Percentiles rank a stretch among this genome's conserved stretches.
phyloP scores from a whole-genome alignment of 2,797 vertebrate genomes.

The Anabacerthia variegaticeps region DNA sequence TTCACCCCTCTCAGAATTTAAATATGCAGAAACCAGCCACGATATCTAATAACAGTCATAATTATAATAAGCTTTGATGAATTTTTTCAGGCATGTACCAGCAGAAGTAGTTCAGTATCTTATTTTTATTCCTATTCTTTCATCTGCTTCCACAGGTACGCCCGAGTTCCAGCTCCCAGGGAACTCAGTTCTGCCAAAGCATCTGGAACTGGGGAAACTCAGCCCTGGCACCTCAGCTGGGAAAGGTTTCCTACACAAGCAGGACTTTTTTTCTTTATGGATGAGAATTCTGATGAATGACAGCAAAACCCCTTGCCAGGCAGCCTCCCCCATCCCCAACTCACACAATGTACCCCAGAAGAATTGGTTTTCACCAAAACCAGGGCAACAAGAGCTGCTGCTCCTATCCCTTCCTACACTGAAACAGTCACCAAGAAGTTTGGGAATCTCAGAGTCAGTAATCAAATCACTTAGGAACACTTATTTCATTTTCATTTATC shows the following conservation, averaged over 20 bases:
- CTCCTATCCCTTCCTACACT: neutral
- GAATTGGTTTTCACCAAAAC: neutral
- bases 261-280: neutral
- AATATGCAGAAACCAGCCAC: slow-evolving; percentile 55
- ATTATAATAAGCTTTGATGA: slow-evolving; percentile 69
- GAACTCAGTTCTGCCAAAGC: slow-evolving; percentile 16
- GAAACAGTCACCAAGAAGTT: neutral
- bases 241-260: neutral
- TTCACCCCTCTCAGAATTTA: slow-evolving; percentile 53
- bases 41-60: slow-evolving; percentile 56
- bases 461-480: neutral
- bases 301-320: neutral
- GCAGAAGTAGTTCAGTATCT: slow-evolving; percentile 45
- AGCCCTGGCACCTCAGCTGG: neutral
- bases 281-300: neutral
- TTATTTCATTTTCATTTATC: slow-evolving; percentile 43
- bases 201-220: neutral
- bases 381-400: neutral
- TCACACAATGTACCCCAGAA: neutral
- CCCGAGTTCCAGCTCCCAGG: neutral
- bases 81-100: slow-evolving; percentile 55
- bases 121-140: slow-evolving; percentile 55
- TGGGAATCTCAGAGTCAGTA: slow-evolving; percentile 12
- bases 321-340: neutral
- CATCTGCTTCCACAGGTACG: slow-evolving; percentile 54